phyloP scores from a whole-genome alignment of 2,797 vertebrate species.

The Mergus octosetaceus region DNA sequence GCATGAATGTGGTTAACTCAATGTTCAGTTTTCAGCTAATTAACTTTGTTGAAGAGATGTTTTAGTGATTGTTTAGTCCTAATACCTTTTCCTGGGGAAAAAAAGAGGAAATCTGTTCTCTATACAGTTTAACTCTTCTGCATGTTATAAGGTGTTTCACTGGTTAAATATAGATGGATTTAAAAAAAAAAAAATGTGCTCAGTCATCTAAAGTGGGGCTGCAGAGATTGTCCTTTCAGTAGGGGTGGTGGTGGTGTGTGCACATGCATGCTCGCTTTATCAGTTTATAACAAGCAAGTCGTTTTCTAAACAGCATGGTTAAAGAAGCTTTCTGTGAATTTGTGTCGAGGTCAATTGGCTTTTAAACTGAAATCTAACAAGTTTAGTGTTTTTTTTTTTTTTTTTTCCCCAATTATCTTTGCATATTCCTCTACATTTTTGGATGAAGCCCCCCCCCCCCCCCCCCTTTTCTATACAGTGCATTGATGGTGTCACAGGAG shows the following conservation, averaged over 20 bases:
- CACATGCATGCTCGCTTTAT: fast-evolving
- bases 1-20: not conserved
- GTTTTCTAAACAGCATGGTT: not conserved
- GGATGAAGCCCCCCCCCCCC: not conserved
- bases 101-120: not conserved
- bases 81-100: not conserved
- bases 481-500: not conserved
- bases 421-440: not conserved
- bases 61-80: not conserved
- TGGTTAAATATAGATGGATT: not conserved
- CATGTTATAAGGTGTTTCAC: not conserved
- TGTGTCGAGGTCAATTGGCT: not conserved
- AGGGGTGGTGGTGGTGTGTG: not conserved
- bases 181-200: not conserved
- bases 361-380: not conserved
- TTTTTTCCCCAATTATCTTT: not conserved
- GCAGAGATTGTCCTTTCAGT: not conserved
- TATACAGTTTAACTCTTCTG: not conserved
- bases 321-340: not conserved
- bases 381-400: not conserved
- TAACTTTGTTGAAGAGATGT: not conserved
- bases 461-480: not conserved
- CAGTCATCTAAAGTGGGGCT: not conserved
- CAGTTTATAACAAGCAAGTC: not conserved
- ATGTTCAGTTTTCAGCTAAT: not conserved